Evolutionary conservation across 1,140 invertebrate genomes (phyloP).

Genomic region (Drosophila bifasciata): DNA sequence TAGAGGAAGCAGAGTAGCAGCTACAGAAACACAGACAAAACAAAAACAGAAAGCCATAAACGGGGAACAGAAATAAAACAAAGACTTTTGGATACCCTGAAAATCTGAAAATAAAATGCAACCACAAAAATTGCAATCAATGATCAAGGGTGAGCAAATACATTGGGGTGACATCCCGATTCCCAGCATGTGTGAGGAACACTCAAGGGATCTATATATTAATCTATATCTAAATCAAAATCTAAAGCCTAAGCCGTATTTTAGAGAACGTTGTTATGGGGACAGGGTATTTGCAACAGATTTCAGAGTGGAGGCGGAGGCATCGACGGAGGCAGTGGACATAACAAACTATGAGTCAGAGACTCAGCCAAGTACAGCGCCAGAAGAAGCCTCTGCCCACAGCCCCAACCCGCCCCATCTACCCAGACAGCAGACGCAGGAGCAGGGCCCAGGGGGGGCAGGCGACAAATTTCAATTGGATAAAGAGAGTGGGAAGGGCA

Average conservation of each 20-base stretch:
- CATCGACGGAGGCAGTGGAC: neutral
- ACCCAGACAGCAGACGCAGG: conserved; percentile 11
- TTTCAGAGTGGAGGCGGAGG: conserved; percentile 19
- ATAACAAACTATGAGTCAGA: conserved; percentile 45
- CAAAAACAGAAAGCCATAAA: conserved; percentile 27
- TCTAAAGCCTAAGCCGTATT: no score
- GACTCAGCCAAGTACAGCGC: conserved; percentile 30
- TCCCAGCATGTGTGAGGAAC: no score
- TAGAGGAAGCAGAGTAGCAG: neutral
- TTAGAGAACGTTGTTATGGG: conserved; percentile 8
- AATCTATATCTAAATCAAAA: neutral
- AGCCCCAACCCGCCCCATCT: no score
- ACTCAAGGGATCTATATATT: no score
- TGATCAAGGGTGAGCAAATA: neutral
- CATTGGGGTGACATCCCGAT: no score
- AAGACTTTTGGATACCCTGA: neutral
- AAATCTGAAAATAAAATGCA: neutral
- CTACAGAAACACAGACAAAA: neutral
- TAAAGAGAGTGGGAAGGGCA: conserved; percentile 29
- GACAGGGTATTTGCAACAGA: conserved; percentile 27
- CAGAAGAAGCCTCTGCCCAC: neutral
- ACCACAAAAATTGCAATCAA: neutral
- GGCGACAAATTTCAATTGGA: conserved; percentile 44
- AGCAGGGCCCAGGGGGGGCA: conserved; percentile 7
- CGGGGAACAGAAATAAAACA: conserved; percentile 11